Percentiles rank a stretch among this genome's conserved stretches.
phyloP scores from a whole-genome alignment of 1,140 invertebrate species.

The Heliconius melpomene region DNA sequence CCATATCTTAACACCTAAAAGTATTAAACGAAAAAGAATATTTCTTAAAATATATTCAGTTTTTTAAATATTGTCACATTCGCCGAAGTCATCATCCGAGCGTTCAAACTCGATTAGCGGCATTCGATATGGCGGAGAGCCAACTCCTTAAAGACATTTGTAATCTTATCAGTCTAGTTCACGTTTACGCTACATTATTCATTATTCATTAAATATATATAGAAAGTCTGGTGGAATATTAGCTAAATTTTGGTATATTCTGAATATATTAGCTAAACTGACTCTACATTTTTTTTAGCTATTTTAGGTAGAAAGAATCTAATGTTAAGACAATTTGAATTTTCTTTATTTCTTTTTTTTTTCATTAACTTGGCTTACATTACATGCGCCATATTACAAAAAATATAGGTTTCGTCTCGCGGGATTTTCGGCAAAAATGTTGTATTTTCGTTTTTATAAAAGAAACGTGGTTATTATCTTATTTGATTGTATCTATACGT shows the following conservation, averaged over 20 bases:
- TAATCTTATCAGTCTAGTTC: constrained; percentile 9
- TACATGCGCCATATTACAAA: background rate
- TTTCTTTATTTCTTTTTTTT: background rate
- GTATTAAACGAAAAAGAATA: background rate
- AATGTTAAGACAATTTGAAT: background rate
- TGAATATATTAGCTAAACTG: background rate
- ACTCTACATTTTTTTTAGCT: too few species aligned
- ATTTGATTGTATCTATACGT: background rate
- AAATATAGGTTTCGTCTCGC: background rate
- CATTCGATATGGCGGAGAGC: constrained; percentile 18
- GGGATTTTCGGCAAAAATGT: background rate
- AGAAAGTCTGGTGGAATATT: background rate
- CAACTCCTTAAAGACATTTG: constrained; percentile 24
- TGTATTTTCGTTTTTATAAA: background rate
- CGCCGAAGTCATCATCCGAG: constrained; percentile 20
- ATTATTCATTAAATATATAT: background rate
- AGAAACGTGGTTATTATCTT: background rate
- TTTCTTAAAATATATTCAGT: background rate
- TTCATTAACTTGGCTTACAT: background rate
- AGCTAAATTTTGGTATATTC: background rate
- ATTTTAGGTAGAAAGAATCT: background rate
- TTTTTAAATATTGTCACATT: constrained; percentile 18
- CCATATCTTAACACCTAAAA: background rate
- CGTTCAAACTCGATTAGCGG: constrained; percentile 27
- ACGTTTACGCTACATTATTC: constrained; percentile 7